phyloP scores from a whole-genome alignment of 2,113 vertebrate genomes.

The Brachionichthys hirsutus region DNA sequence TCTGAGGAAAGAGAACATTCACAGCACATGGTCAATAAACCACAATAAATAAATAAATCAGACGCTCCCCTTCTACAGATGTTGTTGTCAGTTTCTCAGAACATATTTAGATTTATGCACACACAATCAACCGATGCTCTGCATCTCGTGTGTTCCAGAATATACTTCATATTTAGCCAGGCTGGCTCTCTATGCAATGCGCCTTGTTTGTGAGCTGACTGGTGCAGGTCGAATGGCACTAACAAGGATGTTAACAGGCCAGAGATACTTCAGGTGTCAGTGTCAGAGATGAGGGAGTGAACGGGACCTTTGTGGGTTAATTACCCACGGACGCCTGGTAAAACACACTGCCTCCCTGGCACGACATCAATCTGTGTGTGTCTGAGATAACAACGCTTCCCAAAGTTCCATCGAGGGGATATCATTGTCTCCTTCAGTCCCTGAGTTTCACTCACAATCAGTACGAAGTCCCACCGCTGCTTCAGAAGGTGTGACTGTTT shows the following conservation, averaged over 20 bases:
- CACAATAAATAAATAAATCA: background rate
- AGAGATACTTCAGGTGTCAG: slow-evolving; percentile 30
- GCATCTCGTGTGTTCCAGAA: slow-evolving; percentile 1
- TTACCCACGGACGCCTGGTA: slow-evolving; percentile 44
- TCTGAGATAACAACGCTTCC: background rate
- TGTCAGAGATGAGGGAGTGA: slow-evolving; percentile 47
- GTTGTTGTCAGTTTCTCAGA: slow-evolving; percentile 8
- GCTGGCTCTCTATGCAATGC: slow-evolving; percentile 4
- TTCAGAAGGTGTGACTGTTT: slow-evolving; percentile 23
- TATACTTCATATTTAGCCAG: slow-evolving; percentile 7
- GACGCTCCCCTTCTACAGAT: background rate
- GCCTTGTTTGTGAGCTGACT: slow-evolving; percentile 17
- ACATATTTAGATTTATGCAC: slow-evolving; percentile 11
- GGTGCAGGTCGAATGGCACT: slow-evolving; percentile 56
- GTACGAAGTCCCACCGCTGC: slow-evolving; percentile 5
- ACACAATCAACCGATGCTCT: background rate
- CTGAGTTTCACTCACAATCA: slow-evolving; percentile 15
- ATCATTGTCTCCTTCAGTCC: slow-evolving; percentile 8
- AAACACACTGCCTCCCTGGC: slow-evolving; percentile 26
- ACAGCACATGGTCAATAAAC: background rate
- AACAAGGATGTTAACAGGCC: slow-evolving; percentile 50
- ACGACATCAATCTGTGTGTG: slow-evolving; percentile 23
- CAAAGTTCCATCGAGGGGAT: slow-evolving; percentile 14
- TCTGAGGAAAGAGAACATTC: background rate
- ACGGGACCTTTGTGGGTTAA: slow-evolving; percentile 55